A percentile compares a stretch with the other conserved stretches of the same genome.
Conservation (phyloP, 2,113 vertebrate species). For the Bos javanicus region DNA sequence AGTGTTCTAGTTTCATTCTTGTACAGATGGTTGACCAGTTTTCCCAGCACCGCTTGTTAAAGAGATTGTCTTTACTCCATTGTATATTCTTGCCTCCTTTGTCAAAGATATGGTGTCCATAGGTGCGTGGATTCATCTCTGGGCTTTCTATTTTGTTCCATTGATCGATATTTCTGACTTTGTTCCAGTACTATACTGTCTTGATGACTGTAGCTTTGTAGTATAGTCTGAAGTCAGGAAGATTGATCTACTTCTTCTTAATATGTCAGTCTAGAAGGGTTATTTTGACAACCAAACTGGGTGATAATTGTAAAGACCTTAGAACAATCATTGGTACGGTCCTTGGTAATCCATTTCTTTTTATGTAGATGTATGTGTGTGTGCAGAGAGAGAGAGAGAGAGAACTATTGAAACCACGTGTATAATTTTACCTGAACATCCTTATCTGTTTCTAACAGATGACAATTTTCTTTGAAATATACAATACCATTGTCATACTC, state of each 20-base stretch:
- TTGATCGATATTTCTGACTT: not conserved
- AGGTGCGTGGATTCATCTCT: not conserved
- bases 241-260: not conserved
- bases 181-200: not conserved
- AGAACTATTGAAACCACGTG: not conserved
- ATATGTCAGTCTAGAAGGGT: not conserved
- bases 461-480: not conserved
- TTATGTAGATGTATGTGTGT: not conserved
- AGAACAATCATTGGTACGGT: not conserved
- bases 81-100: not conserved
- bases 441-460: not conserved
- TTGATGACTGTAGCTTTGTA: not conserved
- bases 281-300: not conserved
- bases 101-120: not conserved
- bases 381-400: fast-evolving
- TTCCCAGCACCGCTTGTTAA: not conserved
- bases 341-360: not conserved
- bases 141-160: not conserved
- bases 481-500: not conserved
- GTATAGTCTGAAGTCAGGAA: not conserved
- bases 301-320: not conserved
- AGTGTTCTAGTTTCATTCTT: not conserved
- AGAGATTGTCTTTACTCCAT: not conserved
- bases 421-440: not conserved
- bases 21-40: not conserved